Evolutionary conservation across 2,888 invertebrate species (phyloP).

Genomic region (Gastracanthus pulcherrimus): DNA sequence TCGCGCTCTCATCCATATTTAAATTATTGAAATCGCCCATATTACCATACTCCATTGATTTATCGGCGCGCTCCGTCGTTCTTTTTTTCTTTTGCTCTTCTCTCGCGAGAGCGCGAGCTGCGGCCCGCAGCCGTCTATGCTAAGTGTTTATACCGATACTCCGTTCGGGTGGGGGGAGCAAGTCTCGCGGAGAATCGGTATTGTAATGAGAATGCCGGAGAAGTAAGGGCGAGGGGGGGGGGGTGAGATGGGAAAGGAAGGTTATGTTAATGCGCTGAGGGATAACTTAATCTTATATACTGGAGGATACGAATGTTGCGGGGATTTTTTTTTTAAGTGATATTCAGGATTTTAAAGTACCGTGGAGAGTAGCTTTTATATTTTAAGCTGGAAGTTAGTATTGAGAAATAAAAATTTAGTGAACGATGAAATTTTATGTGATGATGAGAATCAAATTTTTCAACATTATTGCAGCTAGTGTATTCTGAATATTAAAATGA

Average conservation of each 20-base stretch:
- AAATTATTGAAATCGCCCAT: slow-evolving; percentile 75
- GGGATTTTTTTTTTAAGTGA: background rate
- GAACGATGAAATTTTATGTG: too few species aligned
- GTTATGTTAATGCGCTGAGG: background rate
- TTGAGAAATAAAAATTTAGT: too few species aligned
- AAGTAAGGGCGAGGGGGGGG: too few species aligned
- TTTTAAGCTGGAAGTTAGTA: too few species aligned
- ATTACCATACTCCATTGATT: slow-evolving; percentile 77
- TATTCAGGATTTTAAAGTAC: background rate
- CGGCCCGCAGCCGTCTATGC: background rate
- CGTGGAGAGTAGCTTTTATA: too few species aligned
- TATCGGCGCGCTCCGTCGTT: slow-evolving; percentile 65
- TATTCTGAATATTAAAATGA: too few species aligned
- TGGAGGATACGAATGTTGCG: background rate
- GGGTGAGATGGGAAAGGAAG: background rate
- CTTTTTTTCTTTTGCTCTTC: background rate
- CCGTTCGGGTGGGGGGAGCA: too few species aligned
- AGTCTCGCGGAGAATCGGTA: background rate
- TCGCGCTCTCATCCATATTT: slow-evolving; percentile 75
- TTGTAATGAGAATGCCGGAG: background rate
- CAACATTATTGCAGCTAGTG: too few species aligned
- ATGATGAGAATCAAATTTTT: too few species aligned
- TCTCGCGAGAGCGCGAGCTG: background rate
- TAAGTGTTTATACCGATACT: slow-evolving; percentile 32
- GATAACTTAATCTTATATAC: background rate